Base-by-base conservation (phyloP, 2,888 invertebrate species). In the Aspidiotus destructor region DNA sequence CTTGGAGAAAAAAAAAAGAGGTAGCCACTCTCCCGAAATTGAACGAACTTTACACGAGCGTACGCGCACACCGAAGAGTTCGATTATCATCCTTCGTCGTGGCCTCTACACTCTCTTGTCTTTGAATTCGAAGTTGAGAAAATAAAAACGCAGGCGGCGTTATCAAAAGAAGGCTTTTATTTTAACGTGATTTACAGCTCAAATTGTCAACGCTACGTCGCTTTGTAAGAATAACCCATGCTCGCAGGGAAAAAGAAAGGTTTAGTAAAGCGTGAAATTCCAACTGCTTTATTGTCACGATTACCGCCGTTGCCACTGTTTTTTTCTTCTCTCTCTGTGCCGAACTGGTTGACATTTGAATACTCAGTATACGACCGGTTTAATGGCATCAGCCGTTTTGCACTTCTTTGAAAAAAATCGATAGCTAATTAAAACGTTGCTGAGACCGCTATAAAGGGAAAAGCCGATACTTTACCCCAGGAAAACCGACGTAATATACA, bases 181-280 rank as follows among this genome's bases (percentile, higher is more conserved):
- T 67, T 58, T 67, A 67, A 67, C 67, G 67, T 67, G 67, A 67
- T 67, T 67, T 67, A 67, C 67, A 67, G 67, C 67, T 67, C 67
- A 67, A 67, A 67, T 67, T 67, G 67, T 67, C 67, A 67, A 58
- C 67, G 58, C 55, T 40, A 52, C 41, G 67, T 57, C 57, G 55
- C 64, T 11, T 16, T 41, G 42, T 28, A 57, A 58, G 60, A 67
- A 16, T 28, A 61, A 60, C 55, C 28, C 41, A 65, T n/a, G 17
- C 15, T n/a, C 55, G 55, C 41, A 40, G 41, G 16, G 55, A 57
- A 8, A 7, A 13, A 28, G n/a, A 41, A n/a, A 17, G 11, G 54
- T 64, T 64, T 65, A 58, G 48, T 58, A 67, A 67, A 67, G 67
- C 67, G 67, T 67, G 67, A 67, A 67, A 67, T 67, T 67, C 67